A percentile compares a stretch with the other conserved stretches of the same genome.
phyloP scores from a whole-genome alignment of 2,113 vertebrate genomes.

The Dryoscopus gambensis region DNA sequence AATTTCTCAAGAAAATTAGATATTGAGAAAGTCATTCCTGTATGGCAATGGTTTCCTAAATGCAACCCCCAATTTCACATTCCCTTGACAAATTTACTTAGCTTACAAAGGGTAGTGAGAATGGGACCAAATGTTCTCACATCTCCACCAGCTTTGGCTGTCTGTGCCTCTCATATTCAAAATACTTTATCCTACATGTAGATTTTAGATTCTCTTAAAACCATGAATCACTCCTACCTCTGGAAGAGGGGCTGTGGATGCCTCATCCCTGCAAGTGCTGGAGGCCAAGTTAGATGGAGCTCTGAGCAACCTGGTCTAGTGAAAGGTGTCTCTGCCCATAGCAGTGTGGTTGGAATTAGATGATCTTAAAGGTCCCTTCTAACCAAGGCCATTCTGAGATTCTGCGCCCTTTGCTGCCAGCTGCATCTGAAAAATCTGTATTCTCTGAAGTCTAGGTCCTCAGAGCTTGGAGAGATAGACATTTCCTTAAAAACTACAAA shows the following conservation, averaged over 20 bases:
- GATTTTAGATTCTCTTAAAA: neutral
- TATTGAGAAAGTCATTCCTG: neutral
- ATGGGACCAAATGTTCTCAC: neutral
- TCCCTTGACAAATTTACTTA: neutral
- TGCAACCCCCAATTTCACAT: neutral
- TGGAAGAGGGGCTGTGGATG: neutral
- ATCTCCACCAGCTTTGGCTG: neutral
- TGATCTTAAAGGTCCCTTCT: neutral
- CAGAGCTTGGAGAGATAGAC: no score
- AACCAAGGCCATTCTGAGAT: neutral
- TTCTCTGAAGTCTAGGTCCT: neutral
- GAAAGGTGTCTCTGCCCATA: neutral
- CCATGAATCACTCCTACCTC: neutral
- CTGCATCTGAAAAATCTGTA: neutral
- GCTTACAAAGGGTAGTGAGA: neutral
- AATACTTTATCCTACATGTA: neutral
- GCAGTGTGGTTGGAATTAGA: neutral
- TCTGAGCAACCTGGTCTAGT: neutral
- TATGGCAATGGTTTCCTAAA: neutral
- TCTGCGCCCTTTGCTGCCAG: fast-evolving
- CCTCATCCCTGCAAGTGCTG: neutral
- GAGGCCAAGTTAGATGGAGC: neutral
- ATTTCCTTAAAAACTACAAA: neutral
- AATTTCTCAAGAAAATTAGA: neutral
- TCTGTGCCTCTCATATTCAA: no score